These are phyloP conservation scores for Syngnathus acus DNA, from an alignment of 2,797 vertebrate species.

Conservation along the genomic window DNA sequence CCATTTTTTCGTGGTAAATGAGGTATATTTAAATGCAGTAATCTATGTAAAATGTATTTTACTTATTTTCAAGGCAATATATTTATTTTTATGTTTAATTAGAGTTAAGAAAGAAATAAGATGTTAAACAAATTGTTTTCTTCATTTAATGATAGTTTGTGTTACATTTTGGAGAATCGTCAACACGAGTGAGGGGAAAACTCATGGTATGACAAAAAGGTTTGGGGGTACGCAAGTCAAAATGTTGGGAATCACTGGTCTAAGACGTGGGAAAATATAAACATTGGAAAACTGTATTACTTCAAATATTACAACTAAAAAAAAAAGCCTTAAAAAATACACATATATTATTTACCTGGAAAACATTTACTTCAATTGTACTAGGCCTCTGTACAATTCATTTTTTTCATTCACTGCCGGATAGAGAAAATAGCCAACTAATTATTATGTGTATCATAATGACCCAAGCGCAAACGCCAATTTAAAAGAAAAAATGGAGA, in stretches of 20 bases:
- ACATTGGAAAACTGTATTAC: background rate
- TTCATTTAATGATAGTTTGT: no score
- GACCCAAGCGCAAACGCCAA: background rate
- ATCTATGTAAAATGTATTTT: no score
- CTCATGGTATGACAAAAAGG: no score
- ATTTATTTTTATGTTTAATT: no score
- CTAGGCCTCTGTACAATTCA: background rate
- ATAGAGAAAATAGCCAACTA: background rate
- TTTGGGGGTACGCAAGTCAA: background rate
- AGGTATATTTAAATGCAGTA: no score
- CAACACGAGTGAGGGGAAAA: no score
- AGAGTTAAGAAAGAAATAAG: no score
- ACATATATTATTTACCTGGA: slow-evolving; percentile 12
- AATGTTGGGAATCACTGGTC: background rate
- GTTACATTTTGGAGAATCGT: no score
- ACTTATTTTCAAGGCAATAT: no score
- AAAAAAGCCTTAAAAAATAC: slow-evolving; percentile 44
- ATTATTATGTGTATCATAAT: background rate
- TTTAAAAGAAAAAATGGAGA: background rate
- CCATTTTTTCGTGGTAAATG: no score
- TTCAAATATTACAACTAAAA: background rate
- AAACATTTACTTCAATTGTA: slow-evolving; percentile 18
- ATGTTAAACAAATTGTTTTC: no score
- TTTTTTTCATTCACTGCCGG: background rate
- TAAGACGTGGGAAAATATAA: no score